Conservation (phyloP, 2,888 invertebrate species). For the Eristalis tenax region DNA sequence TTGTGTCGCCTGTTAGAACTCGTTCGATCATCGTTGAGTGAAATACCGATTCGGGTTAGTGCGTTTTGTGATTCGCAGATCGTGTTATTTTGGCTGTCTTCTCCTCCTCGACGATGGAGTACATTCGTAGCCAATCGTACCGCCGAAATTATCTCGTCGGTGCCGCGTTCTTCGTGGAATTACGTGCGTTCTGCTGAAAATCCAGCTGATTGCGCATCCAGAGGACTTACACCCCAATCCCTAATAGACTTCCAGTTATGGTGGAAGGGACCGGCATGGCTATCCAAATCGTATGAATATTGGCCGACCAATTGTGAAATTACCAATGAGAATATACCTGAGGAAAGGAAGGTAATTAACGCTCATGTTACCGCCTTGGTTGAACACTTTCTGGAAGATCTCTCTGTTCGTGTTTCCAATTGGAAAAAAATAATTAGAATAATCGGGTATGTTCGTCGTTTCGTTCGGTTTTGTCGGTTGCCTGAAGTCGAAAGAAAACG, state of each 20-base stretch:
- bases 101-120: slow-evolving; percentile 15
- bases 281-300: background rate
- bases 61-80: slow-evolving; percentile 23
- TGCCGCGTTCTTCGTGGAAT: slow-evolving; percentile 1
- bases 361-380: slow-evolving; percentile 16
- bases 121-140: slow-evolving; percentile 20
- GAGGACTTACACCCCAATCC: slow-evolving; percentile 3
- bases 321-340: background rate
- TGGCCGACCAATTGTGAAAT: slow-evolving; percentile 16
- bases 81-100: background rate
- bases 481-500: background rate
- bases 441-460: no score
- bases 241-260: slow-evolving; percentile 24
- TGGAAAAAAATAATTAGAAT: no score
- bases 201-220: slow-evolving; percentile 22
- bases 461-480: background rate
- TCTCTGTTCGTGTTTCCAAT: no score
- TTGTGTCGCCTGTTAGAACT: no score
- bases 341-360: background rate
- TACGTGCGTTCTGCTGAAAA: background rate
- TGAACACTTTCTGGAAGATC: slow-evolving; percentile 12
- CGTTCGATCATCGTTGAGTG: no score
- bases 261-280: slow-evolving; percentile 24
- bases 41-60: background rate
- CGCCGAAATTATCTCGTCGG: slow-evolving; percentile 18